phyloP scores from a whole-genome alignment of 92 coral and sea anemone species.

The Parazoanthus darwini region DNA sequence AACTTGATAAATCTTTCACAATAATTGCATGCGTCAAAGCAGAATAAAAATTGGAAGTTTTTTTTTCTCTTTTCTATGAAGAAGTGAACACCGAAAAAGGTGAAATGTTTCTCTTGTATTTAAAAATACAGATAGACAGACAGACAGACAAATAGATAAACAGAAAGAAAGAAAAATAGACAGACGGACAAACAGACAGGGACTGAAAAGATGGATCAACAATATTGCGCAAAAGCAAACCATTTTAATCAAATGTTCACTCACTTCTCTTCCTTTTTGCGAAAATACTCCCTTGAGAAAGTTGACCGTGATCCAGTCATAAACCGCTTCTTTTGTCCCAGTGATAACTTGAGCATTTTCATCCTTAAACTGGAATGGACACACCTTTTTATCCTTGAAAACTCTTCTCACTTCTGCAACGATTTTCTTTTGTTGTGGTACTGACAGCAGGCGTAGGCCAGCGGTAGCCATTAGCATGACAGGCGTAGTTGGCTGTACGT shows the following conservation, averaged over 20 bases:
- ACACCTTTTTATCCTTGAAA: constrained; percentile 42
- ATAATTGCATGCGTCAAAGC: too few relatives aligned
- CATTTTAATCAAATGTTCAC: neutral
- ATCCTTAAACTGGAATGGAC: constrained; percentile 44
- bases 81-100: too few relatives aligned
- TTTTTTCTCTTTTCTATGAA: too few relatives aligned
- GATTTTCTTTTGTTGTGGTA: neutral
- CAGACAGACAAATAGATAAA: neutral
- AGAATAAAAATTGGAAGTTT: too few relatives aligned
- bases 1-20: too few relatives aligned
- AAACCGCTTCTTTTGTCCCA: constrained; percentile 47
- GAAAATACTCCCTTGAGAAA: constrained; percentile 40
- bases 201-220: too few relatives aligned
- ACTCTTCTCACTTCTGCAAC: constrained; percentile 31
- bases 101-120: neutral
- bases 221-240: neutral
- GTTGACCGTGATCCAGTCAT: constrained; percentile 53
- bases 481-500: constrained; percentile 27
- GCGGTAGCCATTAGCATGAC: constrained; percentile 47
- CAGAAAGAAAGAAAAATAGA: too few relatives aligned
- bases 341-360: constrained; percentile 42
- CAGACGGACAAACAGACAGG: neutral
- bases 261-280: neutral
- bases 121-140: neutral
- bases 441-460: constrained; percentile 43